These are phyloP conservation scores for Piaya cayana DNA, from an alignment of 2,113 vertebrate genomes.

Conservation along the genomic window DNA sequence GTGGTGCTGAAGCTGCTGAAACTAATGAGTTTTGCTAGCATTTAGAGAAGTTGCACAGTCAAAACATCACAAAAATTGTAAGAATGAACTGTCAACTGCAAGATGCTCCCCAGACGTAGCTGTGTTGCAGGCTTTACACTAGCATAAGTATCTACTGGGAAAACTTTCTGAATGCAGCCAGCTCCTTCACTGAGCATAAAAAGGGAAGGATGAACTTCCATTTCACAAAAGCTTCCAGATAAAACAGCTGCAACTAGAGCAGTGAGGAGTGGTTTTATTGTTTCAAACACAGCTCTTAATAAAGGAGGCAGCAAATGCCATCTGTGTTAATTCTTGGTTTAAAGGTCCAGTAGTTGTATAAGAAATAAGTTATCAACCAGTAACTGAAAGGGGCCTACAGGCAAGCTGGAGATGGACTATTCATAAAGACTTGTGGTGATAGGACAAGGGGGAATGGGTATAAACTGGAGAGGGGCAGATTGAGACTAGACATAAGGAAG, in stretches of 20 bases:
- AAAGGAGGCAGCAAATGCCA: background rate
- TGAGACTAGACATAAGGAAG: too few relatives aligned
- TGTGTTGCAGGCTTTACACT: background rate
- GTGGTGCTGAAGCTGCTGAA: background rate
- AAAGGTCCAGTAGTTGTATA: background rate
- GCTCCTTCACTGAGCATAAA: background rate
- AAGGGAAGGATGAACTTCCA: background rate
- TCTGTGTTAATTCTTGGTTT: background rate
- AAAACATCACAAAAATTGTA: background rate
- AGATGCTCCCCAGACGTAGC: background rate
- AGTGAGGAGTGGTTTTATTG: background rate
- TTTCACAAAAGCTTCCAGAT: background rate
- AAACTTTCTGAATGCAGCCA: background rate
- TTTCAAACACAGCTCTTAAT: background rate
- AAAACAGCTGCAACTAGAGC: background rate
- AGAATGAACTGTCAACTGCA: background rate
- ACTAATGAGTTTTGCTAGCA: fast-evolving
- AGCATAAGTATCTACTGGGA: background rate
- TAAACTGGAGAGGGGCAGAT: too few relatives aligned
- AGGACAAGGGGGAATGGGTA: too few relatives aligned
- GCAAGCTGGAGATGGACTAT: too few relatives aligned
- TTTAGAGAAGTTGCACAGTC: background rate
- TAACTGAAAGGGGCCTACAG: too few relatives aligned
- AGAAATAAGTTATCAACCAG: background rate
- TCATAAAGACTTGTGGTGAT: too few relatives aligned